Evolutionary conservation across 1,140 invertebrate genomes (phyloP).

Genomic region (Coelopa frigida): DNA sequence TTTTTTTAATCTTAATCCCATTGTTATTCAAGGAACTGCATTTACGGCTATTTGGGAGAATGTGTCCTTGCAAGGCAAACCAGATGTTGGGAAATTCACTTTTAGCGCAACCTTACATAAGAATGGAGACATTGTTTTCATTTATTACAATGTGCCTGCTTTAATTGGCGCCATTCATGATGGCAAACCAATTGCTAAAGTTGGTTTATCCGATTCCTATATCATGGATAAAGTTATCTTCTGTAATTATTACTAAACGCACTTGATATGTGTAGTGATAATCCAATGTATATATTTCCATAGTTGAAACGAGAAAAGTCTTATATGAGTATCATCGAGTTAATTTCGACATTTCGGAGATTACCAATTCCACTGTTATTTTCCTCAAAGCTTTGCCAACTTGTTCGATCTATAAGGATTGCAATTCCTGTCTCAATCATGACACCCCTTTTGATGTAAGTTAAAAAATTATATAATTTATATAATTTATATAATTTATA

Average conservation of each 20-base stretch:
- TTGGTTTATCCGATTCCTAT: conserved; percentile 96
- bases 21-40: conserved; percentile 58
- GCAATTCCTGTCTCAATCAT: conserved; percentile 57
- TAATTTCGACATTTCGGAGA: conserved; percentile 65
- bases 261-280: too few relatives aligned
- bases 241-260: conserved; percentile 51
- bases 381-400: conserved; percentile 76
- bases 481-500: background rate
- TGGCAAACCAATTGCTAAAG: conserved; percentile 85
- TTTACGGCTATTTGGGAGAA: conserved; percentile 93
- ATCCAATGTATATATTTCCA: too few relatives aligned
- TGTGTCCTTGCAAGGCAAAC: conserved; percentile 75
- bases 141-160: conserved; percentile 78
- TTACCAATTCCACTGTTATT: conserved; percentile 78
- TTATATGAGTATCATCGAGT: conserved; percentile 97
- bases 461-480: conserved; percentile 11
- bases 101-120: conserved; percentile 79
- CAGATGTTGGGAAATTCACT: conserved; percentile 58
- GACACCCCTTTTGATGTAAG: conserved; percentile 56
- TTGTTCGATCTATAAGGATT: conserved; percentile 73
- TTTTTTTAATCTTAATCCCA: conserved; percentile 12
- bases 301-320: conserved; percentile 79
- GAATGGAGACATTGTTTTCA: conserved; percentile 88
- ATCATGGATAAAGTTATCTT: conserved; percentile 82
- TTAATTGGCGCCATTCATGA: conserved; percentile 69